Percentiles rank a stretch among this genome's conserved stretches.
Evolutionary conservation across 2,113 vertebrate species (phyloP).

Genomic region (Chloropsis cyanopogon): DNA sequence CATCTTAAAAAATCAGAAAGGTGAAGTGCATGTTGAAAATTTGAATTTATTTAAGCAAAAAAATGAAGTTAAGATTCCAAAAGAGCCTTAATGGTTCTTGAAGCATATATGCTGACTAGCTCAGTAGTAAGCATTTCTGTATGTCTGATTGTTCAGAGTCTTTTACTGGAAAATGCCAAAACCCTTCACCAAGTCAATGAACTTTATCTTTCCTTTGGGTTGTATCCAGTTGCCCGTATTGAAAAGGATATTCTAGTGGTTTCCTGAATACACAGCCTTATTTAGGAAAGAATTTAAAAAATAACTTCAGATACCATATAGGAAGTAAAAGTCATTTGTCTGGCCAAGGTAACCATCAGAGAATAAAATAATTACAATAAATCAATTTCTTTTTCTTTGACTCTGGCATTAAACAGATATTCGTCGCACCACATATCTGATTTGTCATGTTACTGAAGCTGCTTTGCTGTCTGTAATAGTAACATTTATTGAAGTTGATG

Average conservation of each 20-base stretch:
- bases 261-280: fast-evolving
- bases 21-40: neutral
- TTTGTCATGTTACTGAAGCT: neutral
- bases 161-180: neutral
- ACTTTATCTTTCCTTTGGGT: neutral
- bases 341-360: neutral
- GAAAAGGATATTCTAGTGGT: neutral
- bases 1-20: neutral
- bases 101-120: neutral
- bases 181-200: neutral
- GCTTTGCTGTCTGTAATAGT: neutral
- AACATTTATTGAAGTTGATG: neutral
- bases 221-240: neutral
- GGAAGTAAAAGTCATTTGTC: neutral
- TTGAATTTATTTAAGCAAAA: neutral
- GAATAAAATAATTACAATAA: neutral
- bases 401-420: neutral
- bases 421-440: neutral
- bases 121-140: neutral
- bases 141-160: neutral
- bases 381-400: neutral
- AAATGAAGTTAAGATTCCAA: neutral
- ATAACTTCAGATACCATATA: neutral
- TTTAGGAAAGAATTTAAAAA: neutral
- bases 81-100: neutral